Evolutionary conservation across 2,113 vertebrate species (phyloP), one percentile per base, ranked within the genome.

Genomic region (Poeciliopsis turrubarensis): DNA sequence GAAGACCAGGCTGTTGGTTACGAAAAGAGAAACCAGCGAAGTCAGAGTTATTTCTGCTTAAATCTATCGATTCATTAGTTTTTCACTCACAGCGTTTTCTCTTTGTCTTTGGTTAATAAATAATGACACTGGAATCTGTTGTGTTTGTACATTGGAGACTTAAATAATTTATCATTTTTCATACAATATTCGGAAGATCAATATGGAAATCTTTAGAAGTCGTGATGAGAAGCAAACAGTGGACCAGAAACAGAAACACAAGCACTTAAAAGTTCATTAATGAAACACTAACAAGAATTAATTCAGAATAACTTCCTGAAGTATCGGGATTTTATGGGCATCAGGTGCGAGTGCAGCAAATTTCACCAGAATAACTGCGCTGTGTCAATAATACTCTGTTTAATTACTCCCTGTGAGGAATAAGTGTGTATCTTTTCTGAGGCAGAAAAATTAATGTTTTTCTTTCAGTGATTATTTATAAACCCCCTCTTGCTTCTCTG

Each of bases 381-480:
- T 11, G 57, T 75, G 71, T 79, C 72, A 73, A 67, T 57, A 57
- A 57, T 73, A 83, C 78, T 77, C 70, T 41, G 47, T 63, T 30
- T 89, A 93, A 93, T 92, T 88, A 86, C 75, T 86, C 88, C 89
- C 85, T 26, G 68, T 86, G 87, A 90, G 89, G 60, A 75, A 84
- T 72, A 1, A 67, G 30, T 57, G 15, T 70, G 63, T 51, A 3
- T 72, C 78, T 84, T 67, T 57, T 79, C 64, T 12, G 5, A 73
- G 22, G 65, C 66, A 77, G 26, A 75, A 60, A 65, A 72, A 81
- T 68, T 29, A 32, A 70, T 57, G 65, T 73, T 75, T 81, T 78
- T 84, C 74, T 72, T 73, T 47, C 80, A 65, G 78, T 89, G 89
- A 90, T 91, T 92, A 89, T 90, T 86, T 67, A 74, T 86, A 77